Evolutionary conservation across 2,797 vertebrate genomes (phyloP), one percentile per base, ranked within the genome.

Genomic region (Pogonophryne albipinna): DNA sequence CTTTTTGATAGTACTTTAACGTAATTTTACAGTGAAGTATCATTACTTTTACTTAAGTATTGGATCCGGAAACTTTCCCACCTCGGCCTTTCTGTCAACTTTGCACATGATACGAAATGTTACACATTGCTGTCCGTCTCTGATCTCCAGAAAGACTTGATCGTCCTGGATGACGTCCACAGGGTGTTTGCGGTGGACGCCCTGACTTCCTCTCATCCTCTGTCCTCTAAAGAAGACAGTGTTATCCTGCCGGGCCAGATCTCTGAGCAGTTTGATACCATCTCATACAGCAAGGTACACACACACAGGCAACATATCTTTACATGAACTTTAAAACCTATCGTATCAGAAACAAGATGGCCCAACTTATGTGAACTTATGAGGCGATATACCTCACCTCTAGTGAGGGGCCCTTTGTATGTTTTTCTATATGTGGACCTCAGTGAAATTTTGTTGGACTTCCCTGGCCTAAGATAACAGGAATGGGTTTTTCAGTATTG

Each of bases 191-290:
- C 93, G 0, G 90, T 96, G 0, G 97, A 98, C 0, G 95, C 97
- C 0, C 91, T 99, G 85, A 75, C 79, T 45, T 95, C 94, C n/a
- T 99, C 97, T 19, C 97, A 97, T 81, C 96, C 97, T 0, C 93
- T 99, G 23, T 94, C 96, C 27, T 95, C 94, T 47, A n/a, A 68
- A 0, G 96, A 96, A 12, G 69, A 90, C 0, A 95, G 96, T 64
- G 86, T 98, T 85, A 85, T 94, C 52, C 95, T 94, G 0, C 96
- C 97, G 0, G 92, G 94, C 0, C 88, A 98, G 90, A 98, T 98
- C 91, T 96, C 68, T 0, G 96, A 97, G 79, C 88, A 97, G 78
- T 99, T 99, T 0, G 97, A 99, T 53, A 59, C 71, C 86, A 97
- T 99, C 4, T 85, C 96, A 53, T 98, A 98, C 82, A 83, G 84